phyloP scores from a whole-genome alignment of 2,888 invertebrate genomes.

The Acleris laterana region DNA sequence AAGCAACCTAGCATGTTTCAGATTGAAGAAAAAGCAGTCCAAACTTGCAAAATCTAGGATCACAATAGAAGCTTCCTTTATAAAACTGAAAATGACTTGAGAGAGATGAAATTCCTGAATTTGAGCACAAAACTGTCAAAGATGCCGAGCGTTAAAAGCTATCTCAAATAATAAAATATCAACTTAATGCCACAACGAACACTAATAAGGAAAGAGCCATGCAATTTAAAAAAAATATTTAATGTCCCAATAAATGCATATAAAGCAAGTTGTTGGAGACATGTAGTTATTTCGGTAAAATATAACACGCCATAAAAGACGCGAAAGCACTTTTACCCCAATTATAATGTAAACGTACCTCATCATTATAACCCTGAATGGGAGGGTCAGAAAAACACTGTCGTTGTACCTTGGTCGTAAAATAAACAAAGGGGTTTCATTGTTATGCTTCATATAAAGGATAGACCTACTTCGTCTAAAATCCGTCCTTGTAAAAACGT shows the following conservation, averaged over 20 bases:
- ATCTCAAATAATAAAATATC: too few relatives aligned
- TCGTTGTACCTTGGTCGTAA: slow-evolving; percentile 7
- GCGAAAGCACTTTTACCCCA: slow-evolving; percentile 1
- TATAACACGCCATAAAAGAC: background rate
- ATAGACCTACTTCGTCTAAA: background rate
- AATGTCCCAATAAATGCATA: slow-evolving; percentile 24
- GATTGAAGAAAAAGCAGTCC: too few relatives aligned
- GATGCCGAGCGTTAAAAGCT: too few relatives aligned
- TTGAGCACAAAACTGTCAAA: too few relatives aligned
- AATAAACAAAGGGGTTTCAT: slow-evolving; percentile 17
- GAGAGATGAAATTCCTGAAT: too few relatives aligned
- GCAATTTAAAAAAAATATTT: slow-evolving; percentile 6
- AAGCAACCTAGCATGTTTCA: too few relatives aligned
- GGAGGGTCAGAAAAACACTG: slow-evolving; percentile 19
- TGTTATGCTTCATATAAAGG: slow-evolving; percentile 6
- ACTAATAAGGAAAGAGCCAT: background rate
- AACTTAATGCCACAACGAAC: too few relatives aligned
- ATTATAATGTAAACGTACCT: slow-evolving; percentile 6
- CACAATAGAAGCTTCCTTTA: too few relatives aligned
- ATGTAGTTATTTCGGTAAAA: background rate
- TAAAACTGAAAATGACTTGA: too few relatives aligned
- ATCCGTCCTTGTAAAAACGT: too few relatives aligned
- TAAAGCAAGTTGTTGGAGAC: slow-evolving; percentile 13
- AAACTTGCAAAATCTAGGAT: too few relatives aligned
- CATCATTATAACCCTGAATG: slow-evolving; percentile 2